phyloP scores from a whole-genome alignment of 2,888 invertebrate genomes.

The Calameuta pallipes region DNA sequence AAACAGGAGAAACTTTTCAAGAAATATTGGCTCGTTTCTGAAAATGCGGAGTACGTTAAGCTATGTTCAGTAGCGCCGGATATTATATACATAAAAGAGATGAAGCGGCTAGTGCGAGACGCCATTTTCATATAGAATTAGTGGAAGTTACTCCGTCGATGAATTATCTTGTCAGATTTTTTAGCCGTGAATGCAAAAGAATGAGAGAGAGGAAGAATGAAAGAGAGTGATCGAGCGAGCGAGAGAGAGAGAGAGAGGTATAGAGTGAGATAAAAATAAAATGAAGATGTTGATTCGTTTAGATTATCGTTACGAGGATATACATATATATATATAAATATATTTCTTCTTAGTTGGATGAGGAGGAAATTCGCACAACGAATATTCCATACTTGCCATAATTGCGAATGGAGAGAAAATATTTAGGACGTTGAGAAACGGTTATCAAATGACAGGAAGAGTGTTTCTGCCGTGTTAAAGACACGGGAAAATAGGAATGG shows the following conservation, averaged over 20 bases:
- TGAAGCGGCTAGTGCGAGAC: not conserved
- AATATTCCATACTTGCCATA: conserved; percentile 43
- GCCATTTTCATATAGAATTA: not conserved
- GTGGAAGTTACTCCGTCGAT: conserved; percentile 1
- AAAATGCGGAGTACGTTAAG: not conserved
- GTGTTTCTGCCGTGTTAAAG: not conserved
- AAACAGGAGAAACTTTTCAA: not conserved
- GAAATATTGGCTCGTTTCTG: not conserved
- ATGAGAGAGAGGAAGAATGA: not conserved
- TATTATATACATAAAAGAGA: not conserved
- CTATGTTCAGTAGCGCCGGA: not conserved
- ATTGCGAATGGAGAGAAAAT: conserved; percentile 17
- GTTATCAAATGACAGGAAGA: not conserved
- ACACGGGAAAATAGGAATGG: not conserved
- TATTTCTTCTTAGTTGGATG: conserved; percentile 18
- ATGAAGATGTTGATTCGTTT: not conserved
- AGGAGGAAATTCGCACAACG: conserved; percentile 29
- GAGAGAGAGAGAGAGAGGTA: not conserved
- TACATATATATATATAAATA: not conserved
- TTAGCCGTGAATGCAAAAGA: not conserved
- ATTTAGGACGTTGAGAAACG: conserved; percentile 15
- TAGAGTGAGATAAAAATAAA: not conserved
- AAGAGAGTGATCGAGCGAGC: not conserved
- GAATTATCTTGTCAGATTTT: conserved; percentile 2
- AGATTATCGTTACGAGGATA: conserved; percentile 19